Base-by-base conservation (phyloP, 2,888 invertebrate genomes). In the Caenorhabditis sulstoni region DNA sequence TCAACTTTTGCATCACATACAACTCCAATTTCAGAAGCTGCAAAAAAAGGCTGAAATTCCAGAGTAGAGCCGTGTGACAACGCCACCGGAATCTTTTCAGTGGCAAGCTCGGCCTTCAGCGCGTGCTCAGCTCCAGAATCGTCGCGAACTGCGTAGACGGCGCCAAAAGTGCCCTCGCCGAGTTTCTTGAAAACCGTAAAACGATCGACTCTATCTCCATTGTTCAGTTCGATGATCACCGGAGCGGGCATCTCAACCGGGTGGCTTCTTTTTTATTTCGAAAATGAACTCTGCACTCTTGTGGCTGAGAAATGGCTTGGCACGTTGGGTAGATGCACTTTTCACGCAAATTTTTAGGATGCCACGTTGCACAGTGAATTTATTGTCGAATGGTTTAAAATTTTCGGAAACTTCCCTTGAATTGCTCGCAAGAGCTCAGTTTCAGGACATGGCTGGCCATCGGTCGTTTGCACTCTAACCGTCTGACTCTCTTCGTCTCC, bases 151-250 rank as follows among this genome's bases (percentile, higher is more conserved):
- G 68, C 76, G 59, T 80, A 86, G 14, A 87, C 86, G 14, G 87
- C 84, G 39, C 87, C 87, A 65, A 85, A 87, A 16, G 86, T 86
- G 16, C 87, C 87, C 66, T 85, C 83, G 11, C 87, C 87, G 37
- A 87, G 83, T 66, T 82, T 76, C 49, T 80, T 81, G 41, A 75
- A 58, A 49, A 81, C 81, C 65, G 75, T 79, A 41, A 74, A 83
- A 50, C 81, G 76, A 66, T 73, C 71, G 16, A 83, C 75, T 67
- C 44, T 74, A 20, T 79, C 67, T 37, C 81, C 81, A 45, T 67
- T 59, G 50, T 66, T 55, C 49, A 81, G 50, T 67, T 77, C 68
- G 64, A 83, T 76, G 22, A 83, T 67, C 18, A 47, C 22, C 18
- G 81, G 81, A 16, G 66, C 57, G 55, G 68, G 29, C 68, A 68